Percentiles rank a stretch among this genome's conserved stretches.
Conservation (phyloP, 2,113 vertebrate genomes). For the Pachypanchax playfairii region DNA sequence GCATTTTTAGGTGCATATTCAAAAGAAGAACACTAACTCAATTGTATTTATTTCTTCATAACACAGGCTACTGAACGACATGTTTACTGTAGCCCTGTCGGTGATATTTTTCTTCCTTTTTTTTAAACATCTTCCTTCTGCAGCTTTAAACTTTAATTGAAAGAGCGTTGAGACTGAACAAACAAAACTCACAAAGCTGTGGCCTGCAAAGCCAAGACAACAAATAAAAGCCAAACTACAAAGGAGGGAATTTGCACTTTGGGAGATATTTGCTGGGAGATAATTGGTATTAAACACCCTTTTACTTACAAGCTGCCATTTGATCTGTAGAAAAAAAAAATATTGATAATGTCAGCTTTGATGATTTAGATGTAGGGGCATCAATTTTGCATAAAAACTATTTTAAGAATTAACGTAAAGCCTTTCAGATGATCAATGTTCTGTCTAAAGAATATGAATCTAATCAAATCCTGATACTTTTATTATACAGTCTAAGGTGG, state of each 20-base stretch:
- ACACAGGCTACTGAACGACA: not conserved
- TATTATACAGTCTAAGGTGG: not conserved
- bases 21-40: not conserved
- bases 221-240: not conserved
- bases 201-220: not conserved
- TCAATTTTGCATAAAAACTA: not conserved
- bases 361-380: not conserved
- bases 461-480: not conserved
- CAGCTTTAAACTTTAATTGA: not conserved
- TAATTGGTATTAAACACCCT: not conserved
- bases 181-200: not conserved
- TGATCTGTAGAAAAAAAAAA: not conserved
- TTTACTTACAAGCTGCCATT: not conserved
- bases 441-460: no score
- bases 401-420: no score
- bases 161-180: not conserved
- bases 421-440: not conserved
- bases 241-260: not conserved
- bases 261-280: not conserved
- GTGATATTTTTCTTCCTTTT: not conserved
- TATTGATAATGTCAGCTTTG: not conserved
- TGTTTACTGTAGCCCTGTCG: not conserved
- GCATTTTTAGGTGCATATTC: not conserved
- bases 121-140: not conserved
- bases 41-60: no score